These are phyloP conservation scores for Saturnia japonica DNA, from an alignment of 2,888 invertebrate genomes.

Conservation along the genomic window DNA sequence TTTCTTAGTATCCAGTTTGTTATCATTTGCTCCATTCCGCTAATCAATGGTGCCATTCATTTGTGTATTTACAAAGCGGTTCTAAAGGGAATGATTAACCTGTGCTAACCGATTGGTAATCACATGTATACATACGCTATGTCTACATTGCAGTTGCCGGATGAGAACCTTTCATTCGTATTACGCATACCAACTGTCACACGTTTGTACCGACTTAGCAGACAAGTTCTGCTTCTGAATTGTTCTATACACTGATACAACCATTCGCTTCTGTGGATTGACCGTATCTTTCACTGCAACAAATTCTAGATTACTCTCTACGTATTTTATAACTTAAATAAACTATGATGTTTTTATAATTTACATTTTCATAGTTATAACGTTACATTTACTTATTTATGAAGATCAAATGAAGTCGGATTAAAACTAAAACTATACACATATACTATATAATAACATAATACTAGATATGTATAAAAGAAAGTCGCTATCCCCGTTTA, in stretches of 20 bases:
- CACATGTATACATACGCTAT: constrained; percentile 57
- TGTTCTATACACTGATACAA: not conserved
- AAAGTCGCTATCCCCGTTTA: too few relatives aligned
- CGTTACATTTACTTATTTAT: not conserved
- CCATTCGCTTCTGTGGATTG: not conserved
- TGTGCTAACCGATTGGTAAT: constrained; percentile 66
- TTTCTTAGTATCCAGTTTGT: not conserved
- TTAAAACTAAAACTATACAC: not conserved
- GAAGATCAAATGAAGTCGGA: not conserved
- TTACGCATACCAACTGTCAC: constrained; percentile 65
- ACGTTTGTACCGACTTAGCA: constrained; percentile 51
- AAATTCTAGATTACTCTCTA: not conserved
- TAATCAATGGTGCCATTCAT: constrained; percentile 24
- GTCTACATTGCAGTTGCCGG: constrained; percentile 50
- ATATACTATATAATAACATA: too few relatives aligned
- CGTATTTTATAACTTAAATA: too few relatives aligned
- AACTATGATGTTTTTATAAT: too few relatives aligned
- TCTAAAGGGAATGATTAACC: constrained; percentile 75
- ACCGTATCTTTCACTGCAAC: not conserved
- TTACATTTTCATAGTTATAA: not conserved
- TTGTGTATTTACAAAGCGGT: constrained; percentile 33
- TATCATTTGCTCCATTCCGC: constrained; percentile 8
- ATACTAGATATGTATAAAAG: too few relatives aligned
- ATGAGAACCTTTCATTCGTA: constrained; percentile 54
- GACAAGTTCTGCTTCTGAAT: constrained; percentile 36